Conservation (phyloP, 2,113 vertebrate species). For the Chiloscyllium plagiosum region DNA sequence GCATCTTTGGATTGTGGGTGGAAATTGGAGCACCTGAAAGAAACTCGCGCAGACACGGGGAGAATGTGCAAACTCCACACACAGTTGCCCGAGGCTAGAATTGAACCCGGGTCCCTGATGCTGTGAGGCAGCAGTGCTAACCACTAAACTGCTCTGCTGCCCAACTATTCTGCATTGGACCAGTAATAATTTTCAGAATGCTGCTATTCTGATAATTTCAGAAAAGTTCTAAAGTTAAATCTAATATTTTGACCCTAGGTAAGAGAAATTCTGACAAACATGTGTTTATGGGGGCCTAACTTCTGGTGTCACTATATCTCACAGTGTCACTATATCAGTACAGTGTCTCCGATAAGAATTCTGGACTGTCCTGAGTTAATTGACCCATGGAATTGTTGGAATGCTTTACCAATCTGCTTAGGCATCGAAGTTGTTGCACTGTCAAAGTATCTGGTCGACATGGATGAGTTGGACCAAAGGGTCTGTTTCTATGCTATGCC, state of each 20-base stretch:
- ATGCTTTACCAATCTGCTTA: not conserved
- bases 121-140: no score
- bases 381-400: not conserved
- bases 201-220: not conserved
- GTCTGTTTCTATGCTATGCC: no score
- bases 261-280: not conserved
- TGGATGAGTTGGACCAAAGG: no score
- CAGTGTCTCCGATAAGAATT: not conserved
- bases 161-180: not conserved
- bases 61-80: no score
- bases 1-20: no score
- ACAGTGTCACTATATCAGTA: not conserved
- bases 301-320: not conserved
- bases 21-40: no score
- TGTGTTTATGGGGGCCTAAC: not conserved
- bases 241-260: not conserved
- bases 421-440: not conserved
- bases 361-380: not conserved
- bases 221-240: not conserved
- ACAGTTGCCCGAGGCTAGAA: no score
- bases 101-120: no score
- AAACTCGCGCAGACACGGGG: no score
- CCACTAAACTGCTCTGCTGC: no score
- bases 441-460: no score
- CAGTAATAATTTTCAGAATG: not conserved